Percentiles rank a stretch among this genome's conserved stretches.
Conservation (phyloP, 2,797 vertebrate species). For the Pseudomugil tenellus region DNA sequence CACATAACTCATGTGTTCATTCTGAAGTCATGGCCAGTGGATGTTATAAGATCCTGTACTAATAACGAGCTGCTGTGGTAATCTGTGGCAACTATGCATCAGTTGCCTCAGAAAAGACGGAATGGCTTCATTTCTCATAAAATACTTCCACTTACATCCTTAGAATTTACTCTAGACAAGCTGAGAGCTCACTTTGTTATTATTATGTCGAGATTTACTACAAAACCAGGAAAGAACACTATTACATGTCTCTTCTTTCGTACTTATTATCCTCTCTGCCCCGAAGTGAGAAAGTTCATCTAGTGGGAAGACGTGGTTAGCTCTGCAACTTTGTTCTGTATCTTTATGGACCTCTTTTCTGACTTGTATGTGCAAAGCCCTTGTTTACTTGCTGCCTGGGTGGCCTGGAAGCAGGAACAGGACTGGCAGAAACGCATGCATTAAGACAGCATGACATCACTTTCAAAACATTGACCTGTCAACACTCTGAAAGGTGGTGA, state of each 20-base stretch:
- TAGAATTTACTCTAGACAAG: conserved; percentile 20
- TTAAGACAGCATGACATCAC: conserved; percentile 15
- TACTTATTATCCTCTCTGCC: conserved; percentile 11
- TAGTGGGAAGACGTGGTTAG: conserved; percentile 20
- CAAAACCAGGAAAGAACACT: conserved; percentile 21
- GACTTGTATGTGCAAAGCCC: conserved; percentile 10
- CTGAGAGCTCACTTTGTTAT: conserved; percentile 23
- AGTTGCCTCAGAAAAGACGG: conserved; percentile 3
- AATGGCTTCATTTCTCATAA: conserved; percentile 7
- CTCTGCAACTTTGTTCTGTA: conserved; percentile 2
- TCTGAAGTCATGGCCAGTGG: not conserved
- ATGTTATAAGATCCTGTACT: not conserved
- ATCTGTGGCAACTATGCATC: no score
- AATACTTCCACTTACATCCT: conserved; percentile 14
- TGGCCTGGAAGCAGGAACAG: conserved; percentile 44
- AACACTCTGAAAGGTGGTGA: not conserved
- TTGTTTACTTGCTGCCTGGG: conserved; percentile 52
- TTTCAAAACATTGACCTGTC: conserved; percentile 5
- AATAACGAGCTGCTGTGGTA: not conserved
- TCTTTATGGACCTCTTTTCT: conserved; percentile 7
- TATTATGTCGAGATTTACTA: conserved; percentile 19
- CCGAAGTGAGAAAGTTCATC: conserved; percentile 8
- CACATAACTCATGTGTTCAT: not conserved
- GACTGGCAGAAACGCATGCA: conserved; percentile 39
- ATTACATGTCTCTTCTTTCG: not conserved